Evolutionary conservation across 2,797 vertebrate species (phyloP), one percentile per base, ranked within the genome.

Genomic region (Pseudochaenichthys georgianus): DNA sequence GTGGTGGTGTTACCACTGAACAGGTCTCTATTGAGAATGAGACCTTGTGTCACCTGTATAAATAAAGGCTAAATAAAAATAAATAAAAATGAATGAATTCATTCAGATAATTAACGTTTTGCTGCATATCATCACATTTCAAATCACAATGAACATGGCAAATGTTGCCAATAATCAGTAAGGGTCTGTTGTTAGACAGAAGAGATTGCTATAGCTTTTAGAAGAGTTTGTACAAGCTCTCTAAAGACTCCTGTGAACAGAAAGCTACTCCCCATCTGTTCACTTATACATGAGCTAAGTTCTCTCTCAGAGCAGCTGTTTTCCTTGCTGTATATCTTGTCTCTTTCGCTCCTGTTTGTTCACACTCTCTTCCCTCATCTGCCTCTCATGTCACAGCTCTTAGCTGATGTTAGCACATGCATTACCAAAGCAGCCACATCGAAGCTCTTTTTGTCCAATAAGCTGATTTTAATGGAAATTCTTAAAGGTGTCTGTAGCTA

Each of bases 401-500:
- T 62, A 52, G 75, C 75, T 51, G 53, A 47, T 48, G 53, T 74
- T 79, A 17, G 64, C 70, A 51, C 79, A 71, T 34, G 52, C 75
- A 61, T 77, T 77, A 75, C n/a, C 42, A 80, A 82, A 81, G 53
- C 23, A 63, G 23, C 21, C 64, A 48, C 19, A 59, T 74, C 54
- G 77, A 69, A 78, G 65, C 55, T 47, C 16, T 5, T 70, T 83
- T 60, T 46, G 19, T 68, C 82, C 71, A 87, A 78, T 87, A 81
- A 70, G 31, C 47, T 68, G 21, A 48, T 61, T 76, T 60, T 60
- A 50, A 82, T 63, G 54, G 51, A 73, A 73, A 73, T 64, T 64
- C 62, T 21, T 67, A 19, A 28, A 6, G 52, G 41, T 74, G 65
- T 23, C 42, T 60, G 50, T 41, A 59, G 46, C 48, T 19, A 54